Evolutionary conservation across 2,797 vertebrate genomes (phyloP).

Genomic region (Characodon lateralis): DNA sequence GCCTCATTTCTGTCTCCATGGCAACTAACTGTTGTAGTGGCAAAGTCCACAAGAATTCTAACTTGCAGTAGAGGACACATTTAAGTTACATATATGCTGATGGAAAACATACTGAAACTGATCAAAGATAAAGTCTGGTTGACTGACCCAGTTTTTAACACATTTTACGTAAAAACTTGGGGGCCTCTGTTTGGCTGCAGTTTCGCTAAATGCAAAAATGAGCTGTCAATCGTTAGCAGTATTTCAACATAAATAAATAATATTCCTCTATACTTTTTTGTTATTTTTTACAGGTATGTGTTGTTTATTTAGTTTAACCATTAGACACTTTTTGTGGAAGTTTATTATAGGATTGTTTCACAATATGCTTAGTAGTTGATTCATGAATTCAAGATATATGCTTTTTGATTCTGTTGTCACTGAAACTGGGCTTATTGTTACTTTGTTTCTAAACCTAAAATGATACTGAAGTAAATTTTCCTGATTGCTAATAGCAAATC

Average conservation of each 20-base stretch:
- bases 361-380: background rate
- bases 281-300: background rate
- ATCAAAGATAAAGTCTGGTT: background rate
- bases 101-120: background rate
- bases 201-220: background rate
- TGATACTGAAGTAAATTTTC: background rate
- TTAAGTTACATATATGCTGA: background rate
- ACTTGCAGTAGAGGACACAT: background rate
- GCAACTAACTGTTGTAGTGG: no score
- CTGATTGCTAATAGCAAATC: background rate
- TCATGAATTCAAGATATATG: background rate
- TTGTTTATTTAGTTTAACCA: background rate
- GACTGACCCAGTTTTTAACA: background rate
- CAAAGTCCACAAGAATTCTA: no score
- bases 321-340: background rate
- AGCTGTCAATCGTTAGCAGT: background rate
- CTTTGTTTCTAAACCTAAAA: background rate
- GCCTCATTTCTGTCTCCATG: no score
- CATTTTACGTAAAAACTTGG: no score
- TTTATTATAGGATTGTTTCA: background rate
- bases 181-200: background rate
- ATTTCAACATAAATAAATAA: background rate
- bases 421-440: background rate
- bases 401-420: background rate
- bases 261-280: background rate